Evolutionary conservation across 2,113 vertebrate genomes (phyloP), one percentile per base, ranked within the genome.

Genomic region (Verasper variegatus): DNA sequence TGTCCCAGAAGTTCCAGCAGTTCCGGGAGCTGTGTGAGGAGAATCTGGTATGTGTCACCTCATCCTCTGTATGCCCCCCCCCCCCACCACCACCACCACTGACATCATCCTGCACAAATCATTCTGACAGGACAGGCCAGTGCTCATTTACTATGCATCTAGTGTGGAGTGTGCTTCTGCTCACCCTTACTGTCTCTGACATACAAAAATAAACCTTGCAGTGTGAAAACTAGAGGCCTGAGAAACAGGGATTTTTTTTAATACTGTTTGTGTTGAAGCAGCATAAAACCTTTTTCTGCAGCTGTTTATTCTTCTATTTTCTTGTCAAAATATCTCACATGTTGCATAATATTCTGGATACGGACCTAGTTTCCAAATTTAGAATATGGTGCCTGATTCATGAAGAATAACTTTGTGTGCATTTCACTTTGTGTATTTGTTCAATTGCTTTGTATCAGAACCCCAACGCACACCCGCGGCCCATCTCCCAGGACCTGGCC

Each of bases 1-100:
- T 99, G 96, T 96, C 96, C 88, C 98, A 99, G 95, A 99, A 98
- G 93, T 96, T 98, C 89, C 97, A 98, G 91, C 97, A 99, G 94
- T 99, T 99, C 91, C 97, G 96, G 89, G 94, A 96, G 84, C 97
- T 99, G 86, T 99, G 98, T 93, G 96, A 98, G 94, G 97, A 99
- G 94, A 99, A 97, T 94, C 95, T 98, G 98, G 98, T 99, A 94
- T 95, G 97, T 93, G 82, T 89, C 76, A 84, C 92, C 74, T 87
- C 89, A 92, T 90, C 92, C 88, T 77, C 88, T 88, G 88, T 89
- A 86, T 80, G 76, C 84, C 26, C 31, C 42, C 37, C 62, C 45
- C 47, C 21, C 17, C 31, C 55, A 42, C 58, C 45, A n/a, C 3
- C 27, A 1, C 42, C 20, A 54, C 76, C 86, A 74, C 90, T 93